Evolutionary conservation across 2,797 vertebrate genomes (phyloP).

Genomic region (Eospalax fontanierii): DNA sequence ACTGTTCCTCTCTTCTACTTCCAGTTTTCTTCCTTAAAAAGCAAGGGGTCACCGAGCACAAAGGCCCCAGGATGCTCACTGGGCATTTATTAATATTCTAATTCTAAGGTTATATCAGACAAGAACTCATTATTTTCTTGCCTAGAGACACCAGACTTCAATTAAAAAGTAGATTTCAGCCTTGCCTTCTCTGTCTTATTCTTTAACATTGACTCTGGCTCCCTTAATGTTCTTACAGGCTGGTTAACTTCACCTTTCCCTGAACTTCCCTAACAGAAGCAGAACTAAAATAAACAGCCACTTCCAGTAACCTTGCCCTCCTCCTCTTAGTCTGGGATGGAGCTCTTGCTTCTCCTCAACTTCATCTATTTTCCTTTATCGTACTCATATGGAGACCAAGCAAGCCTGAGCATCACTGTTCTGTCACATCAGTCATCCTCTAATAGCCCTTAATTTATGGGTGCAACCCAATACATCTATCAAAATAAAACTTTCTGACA

Average conservation of each 20-base stretch:
- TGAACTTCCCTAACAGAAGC: not conserved
- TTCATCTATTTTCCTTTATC: not conserved
- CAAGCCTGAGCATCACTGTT: not conserved
- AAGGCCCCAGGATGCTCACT: not conserved
- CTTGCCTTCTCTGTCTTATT: not conserved
- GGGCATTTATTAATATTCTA: not conserved
- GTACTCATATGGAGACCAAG: not conserved
- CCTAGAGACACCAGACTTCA: not conserved
- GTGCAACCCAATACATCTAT: not conserved
- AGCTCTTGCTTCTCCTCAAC: not conserved
- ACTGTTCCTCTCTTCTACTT: not conserved
- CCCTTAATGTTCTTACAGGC: not conserved
- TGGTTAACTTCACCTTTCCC: not conserved
- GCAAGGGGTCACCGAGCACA: not conserved
- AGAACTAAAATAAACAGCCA: not conserved
- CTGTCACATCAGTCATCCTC: not conserved
- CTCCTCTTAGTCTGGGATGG: not conserved
- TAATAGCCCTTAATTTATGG: not conserved
- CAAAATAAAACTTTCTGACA: not conserved
- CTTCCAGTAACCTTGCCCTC: not conserved
- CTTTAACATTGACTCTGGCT: not conserved
- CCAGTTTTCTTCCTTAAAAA: not conserved
- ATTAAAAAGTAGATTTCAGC: slow-evolving; percentile 15
- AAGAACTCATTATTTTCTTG: not conserved
- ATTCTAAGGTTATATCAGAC: not conserved